Conservation (phyloP, 2,888 invertebrate species). For the Cheilosia pagana region DNA sequence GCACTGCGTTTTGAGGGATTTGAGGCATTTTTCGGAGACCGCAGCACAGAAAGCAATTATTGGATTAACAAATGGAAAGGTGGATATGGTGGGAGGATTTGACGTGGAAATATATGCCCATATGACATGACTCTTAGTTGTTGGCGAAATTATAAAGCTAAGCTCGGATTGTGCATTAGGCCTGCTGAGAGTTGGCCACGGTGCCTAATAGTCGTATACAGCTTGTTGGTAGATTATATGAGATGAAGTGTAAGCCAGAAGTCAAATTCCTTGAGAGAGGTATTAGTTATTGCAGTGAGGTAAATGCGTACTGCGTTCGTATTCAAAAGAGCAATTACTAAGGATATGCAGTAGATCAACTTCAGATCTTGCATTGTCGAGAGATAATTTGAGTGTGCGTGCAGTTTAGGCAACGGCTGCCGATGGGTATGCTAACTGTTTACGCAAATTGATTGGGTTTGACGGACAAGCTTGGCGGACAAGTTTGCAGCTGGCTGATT, state of each 20-base stretch:
- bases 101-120: slow-evolving; percentile 50
- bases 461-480: too few relatives aligned
- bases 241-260: slow-evolving; percentile 2
- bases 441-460: too few relatives aligned
- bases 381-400: too few relatives aligned
- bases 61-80: slow-evolving; percentile 70
- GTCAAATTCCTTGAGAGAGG: neutral
- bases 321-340: neutral
- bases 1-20: slow-evolving; percentile 52
- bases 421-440: too few relatives aligned
- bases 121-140: slow-evolving; percentile 49
- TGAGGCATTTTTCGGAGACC: slow-evolving; percentile 27
- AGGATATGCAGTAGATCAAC: neutral
- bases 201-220: neutral
- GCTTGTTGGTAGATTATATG: neutral
- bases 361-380: too few relatives aligned
- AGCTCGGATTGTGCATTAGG: slow-evolving; percentile 6
- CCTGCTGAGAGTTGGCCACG: neutral
- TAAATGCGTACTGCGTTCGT: neutral
- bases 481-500: too few relatives aligned
- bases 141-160: slow-evolving; percentile 9
- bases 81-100: slow-evolving; percentile 47
- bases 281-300: neutral
- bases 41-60: slow-evolving; percentile 59
- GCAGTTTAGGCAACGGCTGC: too few relatives aligned